Base-by-base conservation (phyloP, 2,113 vertebrate species). In the Passer montanus region DNA sequence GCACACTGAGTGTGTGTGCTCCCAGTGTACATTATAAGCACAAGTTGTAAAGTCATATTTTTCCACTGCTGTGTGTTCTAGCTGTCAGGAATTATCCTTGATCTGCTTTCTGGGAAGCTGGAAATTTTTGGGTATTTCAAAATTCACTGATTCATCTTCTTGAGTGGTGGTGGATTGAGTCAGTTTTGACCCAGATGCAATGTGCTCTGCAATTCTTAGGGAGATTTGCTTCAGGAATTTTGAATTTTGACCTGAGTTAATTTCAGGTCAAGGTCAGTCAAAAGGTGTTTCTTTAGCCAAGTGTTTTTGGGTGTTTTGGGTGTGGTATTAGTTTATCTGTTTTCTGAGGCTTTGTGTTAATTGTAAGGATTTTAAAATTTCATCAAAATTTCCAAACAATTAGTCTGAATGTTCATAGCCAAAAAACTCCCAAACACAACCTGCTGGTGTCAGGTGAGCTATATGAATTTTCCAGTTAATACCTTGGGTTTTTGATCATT, bases 321-420 rank as follows among this genome's bases (percentile, higher is more conserved):
- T 41, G 11, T 6, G 17, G 4, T 22, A 6, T 9, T 23, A 2
- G 11, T 74, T 66, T 31, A 3, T 52, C 6, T 0, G 0, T 64
- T 58, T 89, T 66, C 30, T 41, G 44, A 19, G 49, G 41, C 43
- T 86, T 77, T 49, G 37, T 5, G 6, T 58, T 14, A 30, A 37
- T 19, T 7, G 15, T 14, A 39, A 53, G 26, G 30, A 7, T 19
- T 75, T 26, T 1, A 11, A 37, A 49, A 33, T 11, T 2, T 2
- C 5, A 11, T 58, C 52, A 31, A 19, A 41, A 20, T 23, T 75
- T 35, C 23, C 7, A 19, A 39, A 30, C 11, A 19, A 6, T 59
- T 69, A n/a, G 7, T 24, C 26, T 22, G 19, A 60, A 58, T 11
- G 10, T n/a, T 37, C 4, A 1, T 15, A 73, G 22, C 21, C 6